Base-by-base conservation (phyloP, 1,140 invertebrate genomes). In the Anoplolepis gracilipes region DNA sequence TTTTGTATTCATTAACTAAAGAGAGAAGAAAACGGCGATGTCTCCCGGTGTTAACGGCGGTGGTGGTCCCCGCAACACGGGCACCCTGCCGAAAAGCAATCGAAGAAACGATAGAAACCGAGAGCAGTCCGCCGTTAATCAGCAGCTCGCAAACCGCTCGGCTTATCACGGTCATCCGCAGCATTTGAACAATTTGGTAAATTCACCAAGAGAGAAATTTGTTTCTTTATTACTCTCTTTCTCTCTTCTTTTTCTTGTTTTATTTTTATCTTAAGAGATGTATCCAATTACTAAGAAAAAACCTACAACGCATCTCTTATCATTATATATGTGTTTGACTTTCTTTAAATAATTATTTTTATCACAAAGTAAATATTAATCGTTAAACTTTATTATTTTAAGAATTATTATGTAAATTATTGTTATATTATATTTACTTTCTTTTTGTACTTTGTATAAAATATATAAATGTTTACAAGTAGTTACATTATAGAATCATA, bases 121-220 rank as follows among this genome's bases (percentile, higher is more conserved):
- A 86, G 93, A 94, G 76, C 85, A 85, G 28, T 87, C 90, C 10
- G 84, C 86, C 19, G 87, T 84, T 59, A 92, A 92, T 92, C 92
- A 91, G 61, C 88, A 89, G 65, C 69, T 88, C 61, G 62, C 65
- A 22, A 88, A 87, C 10, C 87, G 88, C 69, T 73, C 85, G 65
- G 28, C 59, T 79, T 86, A 90, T 87, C 87, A 89, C 28, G 78
- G 88, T 25, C 67, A 90, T 36, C 55, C 73, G 30, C 78, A 93
- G 36, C 92, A 93, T 75, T 88, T 92, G 36, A 94, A 94, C 79
- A 94, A 94, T 87, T 89, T 94, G 92, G 93, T 94, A 92, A 89
- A 89, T 30, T 57, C 28, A 42, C 8, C 64, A 62, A 53, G 25
- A 73, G 73, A 59, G 62, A 73, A 67, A 10, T 2, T 49, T 0